Conservation (phyloP, 2,888 invertebrate species). For the Chaetogeoica ovagalla region DNA sequence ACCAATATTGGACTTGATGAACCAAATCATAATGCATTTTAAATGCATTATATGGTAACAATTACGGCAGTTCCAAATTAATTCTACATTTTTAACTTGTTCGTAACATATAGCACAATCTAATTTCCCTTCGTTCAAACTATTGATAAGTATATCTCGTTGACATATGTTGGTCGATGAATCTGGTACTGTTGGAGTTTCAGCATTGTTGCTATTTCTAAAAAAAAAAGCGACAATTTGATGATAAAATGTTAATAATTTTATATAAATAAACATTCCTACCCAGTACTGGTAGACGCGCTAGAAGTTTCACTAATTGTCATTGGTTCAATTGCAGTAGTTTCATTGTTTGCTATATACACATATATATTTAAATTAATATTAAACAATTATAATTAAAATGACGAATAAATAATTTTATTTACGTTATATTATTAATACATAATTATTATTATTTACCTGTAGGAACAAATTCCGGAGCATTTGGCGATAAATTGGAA, state of each 20-base stretch:
- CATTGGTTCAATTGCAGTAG: background rate
- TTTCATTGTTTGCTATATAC: conserved; percentile 10
- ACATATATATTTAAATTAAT: background rate
- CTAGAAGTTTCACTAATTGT: conserved; percentile 5
- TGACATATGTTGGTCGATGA: conserved; percentile 60
- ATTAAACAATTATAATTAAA: background rate
- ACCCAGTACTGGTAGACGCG: conserved; percentile 21
- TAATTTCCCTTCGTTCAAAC: conserved; percentile 68
- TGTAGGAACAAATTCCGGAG: conserved; percentile 40
- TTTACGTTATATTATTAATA: too few relatives aligned
- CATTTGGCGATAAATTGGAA: conserved; percentile 42
- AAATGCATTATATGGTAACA: conserved; percentile 94
- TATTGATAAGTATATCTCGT: conserved; percentile 79
- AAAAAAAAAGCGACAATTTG: background rate
- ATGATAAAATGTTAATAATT: background rate
- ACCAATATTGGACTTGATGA: conserved; percentile 73
- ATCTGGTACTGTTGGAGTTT: background rate
- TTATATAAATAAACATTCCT: background rate
- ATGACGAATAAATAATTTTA: too few relatives aligned
- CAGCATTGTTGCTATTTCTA: conserved; percentile 22
- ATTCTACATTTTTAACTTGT: conserved; percentile 74
- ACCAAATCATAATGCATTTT: conserved; percentile 89
- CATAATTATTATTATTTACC: conserved; percentile 13
- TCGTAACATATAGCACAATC: conserved; percentile 97
- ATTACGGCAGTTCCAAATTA: conserved; percentile 87